Evolutionary conservation across 2,888 invertebrate genomes (phyloP).

Genomic region (Parnassius orleans): DNA sequence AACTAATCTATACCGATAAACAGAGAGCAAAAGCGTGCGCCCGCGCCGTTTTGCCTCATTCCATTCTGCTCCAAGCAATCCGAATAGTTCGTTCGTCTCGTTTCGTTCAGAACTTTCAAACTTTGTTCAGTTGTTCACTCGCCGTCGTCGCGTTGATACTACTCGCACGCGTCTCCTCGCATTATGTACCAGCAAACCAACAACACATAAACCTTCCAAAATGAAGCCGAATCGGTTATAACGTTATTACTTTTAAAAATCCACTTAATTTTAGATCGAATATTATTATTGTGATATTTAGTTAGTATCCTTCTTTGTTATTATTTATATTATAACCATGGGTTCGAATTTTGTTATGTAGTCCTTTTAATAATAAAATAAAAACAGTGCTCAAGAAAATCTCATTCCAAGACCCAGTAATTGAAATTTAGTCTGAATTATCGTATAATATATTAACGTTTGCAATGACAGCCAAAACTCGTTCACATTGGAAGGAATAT

Average conservation of each 20-base stretch:
- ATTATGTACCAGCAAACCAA: conserved; percentile 75
- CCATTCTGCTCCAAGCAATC: conserved; percentile 55
- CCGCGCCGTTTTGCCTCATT: conserved; percentile 75
- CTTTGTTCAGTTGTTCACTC: conserved; percentile 71
- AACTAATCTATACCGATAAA: conserved; percentile 62
- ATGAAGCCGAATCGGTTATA: conserved; percentile 80
- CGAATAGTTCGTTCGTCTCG: conserved; percentile 66
- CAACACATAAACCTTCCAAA: conserved; percentile 79
- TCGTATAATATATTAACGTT: conserved; percentile 43
- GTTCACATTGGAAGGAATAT: conserved; percentile 81
- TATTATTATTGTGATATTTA: conserved; percentile 80
- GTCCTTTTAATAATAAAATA: conserved; percentile 55
- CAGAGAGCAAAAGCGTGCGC: conserved; percentile 77
- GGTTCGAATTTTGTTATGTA: conserved; percentile 70
- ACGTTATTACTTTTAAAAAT: conserved; percentile 67
- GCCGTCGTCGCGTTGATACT: conserved; percentile 67
- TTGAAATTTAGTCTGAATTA: conserved; percentile 49
- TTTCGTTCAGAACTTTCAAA: conserved; percentile 34
- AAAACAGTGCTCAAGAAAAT: conserved; percentile 78
- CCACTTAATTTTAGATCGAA: conserved; percentile 75
- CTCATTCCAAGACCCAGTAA: conserved; percentile 77
- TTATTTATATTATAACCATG: conserved; percentile 72
- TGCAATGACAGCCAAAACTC: conserved; percentile 77
- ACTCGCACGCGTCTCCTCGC: conserved; percentile 62
- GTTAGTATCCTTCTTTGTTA: conserved; percentile 70